Evolutionary conservation across 2,888 invertebrate genomes (phyloP).

Genomic region (Oscheius myriophilus): DNA sequence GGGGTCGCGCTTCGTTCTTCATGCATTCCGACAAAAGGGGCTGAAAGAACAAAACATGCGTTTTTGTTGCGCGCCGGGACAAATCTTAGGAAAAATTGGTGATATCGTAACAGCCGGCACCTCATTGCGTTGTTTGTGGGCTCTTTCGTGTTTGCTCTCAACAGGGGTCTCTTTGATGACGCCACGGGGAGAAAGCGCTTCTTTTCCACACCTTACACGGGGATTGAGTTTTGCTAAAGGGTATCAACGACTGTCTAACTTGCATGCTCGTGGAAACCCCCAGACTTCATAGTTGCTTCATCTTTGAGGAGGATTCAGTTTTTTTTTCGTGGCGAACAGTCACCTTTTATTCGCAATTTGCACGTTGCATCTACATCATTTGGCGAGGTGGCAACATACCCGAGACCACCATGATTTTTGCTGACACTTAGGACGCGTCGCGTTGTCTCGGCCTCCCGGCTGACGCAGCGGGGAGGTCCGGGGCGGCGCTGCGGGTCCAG

Average conservation of each 20-base stretch:
- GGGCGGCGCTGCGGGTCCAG: slow-evolving; percentile 16
- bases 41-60: slow-evolving; percentile 14
- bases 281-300: slow-evolving; percentile 23
- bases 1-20: slow-evolving; percentile 1
- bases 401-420: slow-evolving; percentile 25
- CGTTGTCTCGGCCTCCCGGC: slow-evolving; percentile 24
- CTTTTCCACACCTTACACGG: too few species aligned
- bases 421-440: slow-evolving; percentile 27
- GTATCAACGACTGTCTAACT: slow-evolving; percentile 14
- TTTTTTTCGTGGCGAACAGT: slow-evolving; percentile 24
- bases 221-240: not conserved
- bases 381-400: slow-evolving; percentile 16
- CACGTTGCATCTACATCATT: slow-evolving; percentile 18
- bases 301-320: slow-evolving; percentile 21
- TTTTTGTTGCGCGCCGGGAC: not conserved
- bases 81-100: not conserved
- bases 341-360: slow-evolving; percentile 10
- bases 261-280: slow-evolving; percentile 25
- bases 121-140: too few species aligned
- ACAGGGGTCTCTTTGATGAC: too few species aligned
- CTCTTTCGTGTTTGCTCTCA: too few species aligned
- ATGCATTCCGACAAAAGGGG: slow-evolving; percentile 10
- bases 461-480: slow-evolving; percentile 18
- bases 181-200: too few species aligned
- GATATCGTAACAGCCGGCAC: too few species aligned